A percentile compares a stretch with the other conserved stretches of the same genome.
Evolutionary conservation across 2,888 invertebrate genomes (phyloP).

Genomic region (Therioaphis trifolii): DNA sequence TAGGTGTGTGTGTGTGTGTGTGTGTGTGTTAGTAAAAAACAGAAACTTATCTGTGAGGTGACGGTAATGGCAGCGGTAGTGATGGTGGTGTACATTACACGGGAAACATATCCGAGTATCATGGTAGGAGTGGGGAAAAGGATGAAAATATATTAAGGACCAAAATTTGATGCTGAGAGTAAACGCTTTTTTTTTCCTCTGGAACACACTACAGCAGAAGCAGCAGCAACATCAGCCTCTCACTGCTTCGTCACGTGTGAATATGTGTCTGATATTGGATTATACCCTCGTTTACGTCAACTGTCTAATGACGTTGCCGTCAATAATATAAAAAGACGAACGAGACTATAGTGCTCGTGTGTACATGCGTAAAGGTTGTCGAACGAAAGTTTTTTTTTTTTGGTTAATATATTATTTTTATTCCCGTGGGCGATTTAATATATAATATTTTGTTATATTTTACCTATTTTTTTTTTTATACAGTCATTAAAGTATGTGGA

Average conservation of each 20-base stretch:
- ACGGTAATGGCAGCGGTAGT: not conserved
- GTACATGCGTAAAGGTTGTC: constrained; percentile 4
- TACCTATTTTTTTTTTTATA: too few species aligned
- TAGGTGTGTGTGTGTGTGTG: not conserved
- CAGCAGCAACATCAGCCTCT: too few species aligned
- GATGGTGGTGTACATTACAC: too few species aligned
- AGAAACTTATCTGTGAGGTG: not conserved
- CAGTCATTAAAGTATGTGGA: too few species aligned
- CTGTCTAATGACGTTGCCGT: constrained; percentile 29
- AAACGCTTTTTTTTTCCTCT: not conserved
- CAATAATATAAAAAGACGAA: not conserved
- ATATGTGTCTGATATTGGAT: constrained; percentile 31
- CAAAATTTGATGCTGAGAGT: not conserved
- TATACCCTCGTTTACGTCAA: constrained; percentile 34
- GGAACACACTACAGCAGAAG: not conserved
- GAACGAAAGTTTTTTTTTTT: not conserved
- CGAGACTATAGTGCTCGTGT: not conserved
- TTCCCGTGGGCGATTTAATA: too few species aligned
- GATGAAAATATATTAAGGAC: not conserved
- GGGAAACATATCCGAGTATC: not conserved
- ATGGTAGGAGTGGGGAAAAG: not conserved
- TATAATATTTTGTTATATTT: not conserved
- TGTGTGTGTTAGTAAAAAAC: not conserved
- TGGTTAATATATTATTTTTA: not conserved
- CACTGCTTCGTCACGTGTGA: not conserved